These are phyloP conservation scores for Channa maculata DNA, from an alignment of 2,113 vertebrate species.

Conservation along the genomic window DNA sequence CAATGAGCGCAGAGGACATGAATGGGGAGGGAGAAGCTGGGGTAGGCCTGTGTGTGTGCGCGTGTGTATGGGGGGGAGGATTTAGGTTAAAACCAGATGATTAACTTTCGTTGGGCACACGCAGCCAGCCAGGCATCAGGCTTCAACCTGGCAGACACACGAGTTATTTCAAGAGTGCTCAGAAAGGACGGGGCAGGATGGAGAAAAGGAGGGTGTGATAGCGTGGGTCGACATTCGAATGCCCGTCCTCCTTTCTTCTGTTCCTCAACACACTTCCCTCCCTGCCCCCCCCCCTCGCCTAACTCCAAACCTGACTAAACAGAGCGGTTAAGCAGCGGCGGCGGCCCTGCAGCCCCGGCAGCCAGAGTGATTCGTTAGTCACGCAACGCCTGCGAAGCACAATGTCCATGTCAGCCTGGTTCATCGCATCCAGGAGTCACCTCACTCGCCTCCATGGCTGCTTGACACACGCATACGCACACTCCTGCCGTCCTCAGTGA, in stretches of 20 bases:
- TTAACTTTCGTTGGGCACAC: constrained; percentile 80
- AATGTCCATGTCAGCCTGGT: constrained; percentile 77
- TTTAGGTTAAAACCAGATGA: constrained; percentile 81
- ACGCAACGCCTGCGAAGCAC: constrained; percentile 72
- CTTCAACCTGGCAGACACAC: constrained; percentile 33
- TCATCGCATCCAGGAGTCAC: constrained; percentile 56
- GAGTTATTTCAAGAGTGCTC: constrained; percentile 39
- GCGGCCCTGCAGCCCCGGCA: not conserved
- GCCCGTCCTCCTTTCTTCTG: constrained; percentile 21
- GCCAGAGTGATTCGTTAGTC: constrained; percentile 70
- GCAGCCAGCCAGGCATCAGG: constrained; percentile 55
- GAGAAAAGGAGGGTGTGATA: constrained; percentile 31
- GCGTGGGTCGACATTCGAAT: constrained; percentile 57
- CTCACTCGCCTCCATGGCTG: constrained; percentile 11
- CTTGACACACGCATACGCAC: constrained; percentile 26
- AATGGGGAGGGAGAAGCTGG: constrained; percentile 12
- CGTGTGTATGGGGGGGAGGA: constrained; percentile 19
- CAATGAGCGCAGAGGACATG: not conserved
- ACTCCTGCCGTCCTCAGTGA: constrained; percentile 11
- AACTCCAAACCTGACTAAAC: constrained; percentile 43
- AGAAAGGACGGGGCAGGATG: constrained; percentile 24
- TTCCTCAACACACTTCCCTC: constrained; percentile 15
- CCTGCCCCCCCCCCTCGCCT: not conserved
- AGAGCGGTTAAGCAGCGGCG: constrained; percentile 66
- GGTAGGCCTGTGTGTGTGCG: constrained; percentile 11